A percentile compares a stretch with the other conserved stretches of the same genome.
Conservation (phyloP, 2,113 vertebrate genomes). For the Coracopsis vasa region DNA sequence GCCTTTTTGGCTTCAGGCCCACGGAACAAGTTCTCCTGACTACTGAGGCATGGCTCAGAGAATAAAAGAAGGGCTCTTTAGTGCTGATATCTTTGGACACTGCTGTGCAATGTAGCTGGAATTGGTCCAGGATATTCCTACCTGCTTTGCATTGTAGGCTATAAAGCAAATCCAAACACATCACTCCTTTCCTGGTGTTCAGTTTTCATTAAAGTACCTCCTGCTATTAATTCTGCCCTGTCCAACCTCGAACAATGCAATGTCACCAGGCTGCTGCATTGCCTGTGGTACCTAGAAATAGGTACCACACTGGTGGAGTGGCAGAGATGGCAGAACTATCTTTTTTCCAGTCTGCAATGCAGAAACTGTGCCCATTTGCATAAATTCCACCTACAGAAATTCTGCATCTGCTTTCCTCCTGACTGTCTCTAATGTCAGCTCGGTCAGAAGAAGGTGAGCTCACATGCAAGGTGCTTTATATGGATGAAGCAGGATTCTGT, state of each 20-base stretch:
- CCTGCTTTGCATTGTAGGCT: constrained; percentile 34
- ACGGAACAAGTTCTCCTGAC: constrained; percentile 7
- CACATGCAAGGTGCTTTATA: not conserved
- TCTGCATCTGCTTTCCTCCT: not conserved
- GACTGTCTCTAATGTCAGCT: not conserved
- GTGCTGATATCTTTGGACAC: not conserved
- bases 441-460: not conserved
- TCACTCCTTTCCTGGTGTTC: not conserved
- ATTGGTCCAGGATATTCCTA: not conserved
- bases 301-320: not conserved
- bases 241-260: not conserved
- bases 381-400: not conserved
- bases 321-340: not conserved
- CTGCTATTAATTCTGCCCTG: not conserved
- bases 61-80: constrained; percentile 52
- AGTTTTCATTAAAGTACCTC: not conserved
- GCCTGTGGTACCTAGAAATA: not conserved
- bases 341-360: not conserved
- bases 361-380: not conserved
- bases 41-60: not conserved
- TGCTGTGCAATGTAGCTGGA: constrained; percentile 11
- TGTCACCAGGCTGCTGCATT: not conserved
- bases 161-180: constrained; percentile 8
- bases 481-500: not conserved
- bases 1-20: constrained; percentile 48